phyloP scores from a whole-genome alignment of 2,797 vertebrate species.

The Lagothrix lagotricha region DNA sequence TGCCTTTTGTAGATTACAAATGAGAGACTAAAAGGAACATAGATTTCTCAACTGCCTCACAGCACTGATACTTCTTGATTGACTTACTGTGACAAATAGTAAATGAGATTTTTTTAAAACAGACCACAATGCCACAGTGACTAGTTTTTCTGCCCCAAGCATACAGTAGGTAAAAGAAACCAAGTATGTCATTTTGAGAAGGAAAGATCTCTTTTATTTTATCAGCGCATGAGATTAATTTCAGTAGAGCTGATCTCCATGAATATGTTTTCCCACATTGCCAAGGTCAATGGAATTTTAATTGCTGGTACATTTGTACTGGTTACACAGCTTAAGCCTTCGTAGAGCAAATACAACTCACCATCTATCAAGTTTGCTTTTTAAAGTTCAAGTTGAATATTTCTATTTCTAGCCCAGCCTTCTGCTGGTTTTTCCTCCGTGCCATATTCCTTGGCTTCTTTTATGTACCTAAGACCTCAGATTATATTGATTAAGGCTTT shows the following conservation, averaged over 20 bases:
- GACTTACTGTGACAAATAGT: constrained; percentile 59
- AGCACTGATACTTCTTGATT: constrained; percentile 49
- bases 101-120: constrained; percentile 41
- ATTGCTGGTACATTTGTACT: neutral
- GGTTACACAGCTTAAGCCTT: neutral
- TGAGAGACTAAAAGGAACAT: constrained; percentile 45
- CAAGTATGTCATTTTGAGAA: neutral
- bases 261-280: neutral
- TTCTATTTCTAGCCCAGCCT: constrained; percentile 32
- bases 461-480: neutral
- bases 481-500: neutral
- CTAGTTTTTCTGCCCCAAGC: constrained; percentile 49
- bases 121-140: constrained; percentile 36
- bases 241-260: neutral
- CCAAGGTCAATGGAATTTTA: constrained; percentile 21
- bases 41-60: constrained; percentile 35
- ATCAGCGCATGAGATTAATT: constrained; percentile 48
- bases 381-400: constrained; percentile 63
- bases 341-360: constrained; percentile 38
- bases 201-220: constrained; percentile 65
- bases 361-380: constrained; percentile 8
- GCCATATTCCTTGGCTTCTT: neutral
- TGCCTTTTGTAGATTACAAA: constrained; percentile 44
- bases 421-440: neutral
- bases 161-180: constrained; percentile 15